A percentile compares a stretch with the other conserved stretches of the same genome.
Conservation (phyloP, 2,797 vertebrate genomes). For the Tokudaia tokunoshimensis region DNA sequence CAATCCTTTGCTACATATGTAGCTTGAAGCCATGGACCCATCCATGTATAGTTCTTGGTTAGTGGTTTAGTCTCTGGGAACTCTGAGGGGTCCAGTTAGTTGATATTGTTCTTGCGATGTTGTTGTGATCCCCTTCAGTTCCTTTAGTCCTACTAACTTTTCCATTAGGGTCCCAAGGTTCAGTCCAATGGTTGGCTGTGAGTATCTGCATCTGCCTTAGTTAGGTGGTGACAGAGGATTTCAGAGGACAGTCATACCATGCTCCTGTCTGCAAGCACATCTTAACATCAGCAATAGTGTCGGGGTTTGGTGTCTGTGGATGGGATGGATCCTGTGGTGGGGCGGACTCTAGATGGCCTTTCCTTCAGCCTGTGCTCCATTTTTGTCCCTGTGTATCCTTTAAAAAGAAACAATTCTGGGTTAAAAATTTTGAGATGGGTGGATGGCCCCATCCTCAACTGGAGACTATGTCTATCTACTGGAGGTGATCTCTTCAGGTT, state of each 20-base stretch:
- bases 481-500: background rate
- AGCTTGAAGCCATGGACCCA: background rate
- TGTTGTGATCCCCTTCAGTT: background rate
- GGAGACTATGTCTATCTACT: background rate
- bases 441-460: background rate
- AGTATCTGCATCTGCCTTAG: background rate
- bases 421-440: background rate
- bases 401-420: background rate
- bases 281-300: background rate
- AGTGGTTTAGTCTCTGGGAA: background rate
- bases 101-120: background rate
- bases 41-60: background rate
- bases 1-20: background rate
- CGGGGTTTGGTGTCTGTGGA: background rate
- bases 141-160: background rate
- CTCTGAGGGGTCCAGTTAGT: background rate
- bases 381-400: background rate
- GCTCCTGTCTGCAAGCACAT: background rate
- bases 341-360: background rate
- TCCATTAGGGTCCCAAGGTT: background rate
- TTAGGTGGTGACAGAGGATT: background rate
- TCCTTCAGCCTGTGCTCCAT: background rate
- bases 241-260: background rate
- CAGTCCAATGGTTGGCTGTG: background rate
- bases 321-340: background rate